Evolutionary conservation across 2,797 vertebrate species (phyloP).

Genomic region (Enoplosus armatus): DNA sequence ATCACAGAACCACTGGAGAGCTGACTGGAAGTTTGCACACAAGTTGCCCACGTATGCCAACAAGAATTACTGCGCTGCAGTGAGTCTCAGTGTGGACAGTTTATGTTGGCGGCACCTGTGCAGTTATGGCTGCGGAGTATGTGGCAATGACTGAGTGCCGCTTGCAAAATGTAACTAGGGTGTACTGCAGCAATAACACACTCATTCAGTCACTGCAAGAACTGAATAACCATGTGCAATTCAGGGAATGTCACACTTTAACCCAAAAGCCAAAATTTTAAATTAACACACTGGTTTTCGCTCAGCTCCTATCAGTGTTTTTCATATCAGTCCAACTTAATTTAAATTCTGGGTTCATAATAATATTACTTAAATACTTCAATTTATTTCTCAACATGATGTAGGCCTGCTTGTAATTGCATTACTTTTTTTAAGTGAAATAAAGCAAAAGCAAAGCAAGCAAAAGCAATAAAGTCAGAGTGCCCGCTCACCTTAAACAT

Average conservation of each 20-base stretch:
- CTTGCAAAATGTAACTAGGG: background rate
- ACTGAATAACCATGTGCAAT: background rate
- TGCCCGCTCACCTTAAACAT: background rate
- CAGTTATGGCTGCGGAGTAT: background rate
- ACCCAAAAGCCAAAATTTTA: background rate
- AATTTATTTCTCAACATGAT: background rate
- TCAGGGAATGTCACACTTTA: background rate
- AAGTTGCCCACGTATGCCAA: constrained; percentile 8
- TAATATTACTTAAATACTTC: background rate
- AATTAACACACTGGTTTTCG: background rate
- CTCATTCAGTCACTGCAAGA: background rate
- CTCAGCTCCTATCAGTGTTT: background rate
- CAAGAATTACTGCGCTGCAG: constrained; percentile 1
- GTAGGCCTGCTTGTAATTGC: background rate
- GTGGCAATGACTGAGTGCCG: background rate
- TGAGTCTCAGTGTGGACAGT: background rate
- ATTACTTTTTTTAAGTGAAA: no score
- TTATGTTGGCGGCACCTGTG: background rate
- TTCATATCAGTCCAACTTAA: constrained; percentile 2
- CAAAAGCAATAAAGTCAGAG: background rate
- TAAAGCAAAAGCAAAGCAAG: no score
- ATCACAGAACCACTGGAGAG: constrained; percentile 24
- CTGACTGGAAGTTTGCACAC: constrained; percentile 17
- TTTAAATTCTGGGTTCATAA: background rate
- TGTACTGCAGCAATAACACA: background rate